Evolutionary conservation across 2,888 invertebrate species (phyloP).

Genomic region (Archips crataeganus): DNA sequence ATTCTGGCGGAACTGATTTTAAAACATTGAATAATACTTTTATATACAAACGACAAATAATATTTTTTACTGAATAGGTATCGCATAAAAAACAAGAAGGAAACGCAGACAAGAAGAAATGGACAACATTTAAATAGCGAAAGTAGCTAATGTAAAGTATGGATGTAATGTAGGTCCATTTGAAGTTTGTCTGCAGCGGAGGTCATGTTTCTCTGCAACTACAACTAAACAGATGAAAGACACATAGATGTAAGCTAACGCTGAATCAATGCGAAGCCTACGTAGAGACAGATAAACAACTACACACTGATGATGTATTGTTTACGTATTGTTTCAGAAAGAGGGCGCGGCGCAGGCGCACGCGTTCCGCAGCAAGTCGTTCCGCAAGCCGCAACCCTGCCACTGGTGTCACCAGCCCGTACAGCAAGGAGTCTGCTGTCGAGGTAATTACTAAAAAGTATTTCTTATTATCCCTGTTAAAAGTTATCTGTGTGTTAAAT

Average conservation of each 20-base stretch:
- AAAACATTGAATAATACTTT: too few relatives aligned
- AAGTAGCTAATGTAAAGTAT: too few relatives aligned
- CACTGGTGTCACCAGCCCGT: slow-evolving; percentile 93
- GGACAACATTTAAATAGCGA: too few relatives aligned
- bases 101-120: neutral
- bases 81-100: neutral
- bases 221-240: too few relatives aligned
- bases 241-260: neutral
- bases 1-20: too few relatives aligned
- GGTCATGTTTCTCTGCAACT: too few relatives aligned
- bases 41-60: too few relatives aligned
- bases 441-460: slow-evolving; percentile 83
- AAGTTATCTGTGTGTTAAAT: too few relatives aligned
- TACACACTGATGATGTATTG: neutral
- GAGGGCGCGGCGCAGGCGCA: slow-evolving; percentile 89
- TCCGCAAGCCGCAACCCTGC: slow-evolving; percentile 91
- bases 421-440: slow-evolving; percentile 90
- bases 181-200: too few relatives aligned
- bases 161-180: too few relatives aligned
- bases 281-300: neutral
- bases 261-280: neutral
- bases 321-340: slow-evolving; percentile 84
- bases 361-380: slow-evolving; percentile 90
- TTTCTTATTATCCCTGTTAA: too few relatives aligned
- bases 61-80: too few relatives aligned